A percentile compares a stretch with the other conserved stretches of the same genome.
These are phyloP conservation scores for Rhinella marina DNA, from an alignment of 2,797 vertebrate genomes.

Conservation along the genomic window DNA sequence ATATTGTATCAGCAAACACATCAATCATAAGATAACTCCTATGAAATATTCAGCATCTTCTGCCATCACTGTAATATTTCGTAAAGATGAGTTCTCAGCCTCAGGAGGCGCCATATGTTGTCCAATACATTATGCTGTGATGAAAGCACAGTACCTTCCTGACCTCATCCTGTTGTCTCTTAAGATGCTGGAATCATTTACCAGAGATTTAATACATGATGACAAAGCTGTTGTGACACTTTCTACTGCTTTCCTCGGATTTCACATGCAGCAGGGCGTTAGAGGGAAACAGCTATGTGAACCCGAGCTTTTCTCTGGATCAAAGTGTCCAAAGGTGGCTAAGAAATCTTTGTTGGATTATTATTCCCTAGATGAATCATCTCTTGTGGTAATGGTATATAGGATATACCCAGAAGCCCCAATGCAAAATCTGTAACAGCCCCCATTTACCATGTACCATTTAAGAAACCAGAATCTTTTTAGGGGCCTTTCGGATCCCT, in stretches of 20 bases:
- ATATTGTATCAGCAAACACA: not conserved
- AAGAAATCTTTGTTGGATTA: not conserved
- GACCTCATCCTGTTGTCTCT: constrained; percentile 8
- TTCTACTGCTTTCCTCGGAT: not conserved
- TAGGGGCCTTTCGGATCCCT: no score
- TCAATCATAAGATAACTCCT: not conserved
- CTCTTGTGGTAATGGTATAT: not conserved
- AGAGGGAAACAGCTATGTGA: constrained; percentile 14
- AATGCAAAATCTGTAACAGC: not conserved
- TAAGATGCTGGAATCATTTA: not conserved
- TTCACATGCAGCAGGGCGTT: not conserved
- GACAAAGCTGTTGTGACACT: constrained; percentile 24
- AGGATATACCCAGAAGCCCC: not conserved
- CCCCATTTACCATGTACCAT: no score
- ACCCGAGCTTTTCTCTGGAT: not conserved
- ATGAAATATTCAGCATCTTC: not conserved
- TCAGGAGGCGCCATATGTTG: not conserved
- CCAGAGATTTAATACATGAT: not conserved
- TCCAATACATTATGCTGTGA: constrained; percentile 1
- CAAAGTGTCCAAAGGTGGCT: not conserved
- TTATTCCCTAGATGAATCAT: not conserved
- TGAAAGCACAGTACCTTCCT: not conserved
- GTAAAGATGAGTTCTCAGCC: constrained; percentile 15
- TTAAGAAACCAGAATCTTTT: no score
- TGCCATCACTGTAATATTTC: not conserved